Evolutionary conservation across 2,888 invertebrate genomes (phyloP).

Genomic region (Pollenia labialis): DNA sequence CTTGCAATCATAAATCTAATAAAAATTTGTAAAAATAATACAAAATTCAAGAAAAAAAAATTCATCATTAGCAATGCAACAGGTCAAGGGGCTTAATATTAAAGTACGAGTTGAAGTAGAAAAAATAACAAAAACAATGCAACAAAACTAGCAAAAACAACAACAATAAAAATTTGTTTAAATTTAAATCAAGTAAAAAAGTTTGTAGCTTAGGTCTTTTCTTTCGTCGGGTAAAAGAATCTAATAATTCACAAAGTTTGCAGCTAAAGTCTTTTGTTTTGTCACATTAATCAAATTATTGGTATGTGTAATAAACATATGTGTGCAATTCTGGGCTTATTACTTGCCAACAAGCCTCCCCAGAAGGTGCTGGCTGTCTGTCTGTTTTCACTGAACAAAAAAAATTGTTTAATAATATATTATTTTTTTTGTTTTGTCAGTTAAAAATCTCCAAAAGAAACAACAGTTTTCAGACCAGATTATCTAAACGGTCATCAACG

Average conservation of each 20-base stretch:
- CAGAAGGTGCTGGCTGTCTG: conserved; percentile 44
- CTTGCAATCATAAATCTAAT: conserved; percentile 67
- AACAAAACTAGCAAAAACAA: conserved; percentile 19
- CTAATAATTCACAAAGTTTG: conserved; percentile 28
- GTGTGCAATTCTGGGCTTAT: conserved; percentile 1
- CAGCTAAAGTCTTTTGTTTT: conserved; percentile 63
- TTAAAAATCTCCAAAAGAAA: conserved; percentile 33
- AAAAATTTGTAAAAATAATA: conserved; percentile 19
- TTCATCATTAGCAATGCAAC: conserved; percentile 71
- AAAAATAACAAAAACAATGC: conserved; percentile 31
- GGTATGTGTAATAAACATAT: neutral
- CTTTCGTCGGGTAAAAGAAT: conserved; percentile 2
- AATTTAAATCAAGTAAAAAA: conserved; percentile 21
- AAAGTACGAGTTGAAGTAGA: conserved; percentile 12
- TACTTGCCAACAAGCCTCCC: conserved; percentile 33
- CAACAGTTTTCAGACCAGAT: conserved; percentile 65
- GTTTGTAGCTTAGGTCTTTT: conserved; percentile 52
- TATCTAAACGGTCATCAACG: conserved; percentile 68
- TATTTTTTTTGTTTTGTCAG: too few relatives aligned
- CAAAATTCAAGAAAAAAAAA: conserved; percentile 13
- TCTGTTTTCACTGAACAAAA: conserved; percentile 30
- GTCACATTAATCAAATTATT: conserved; percentile 61
- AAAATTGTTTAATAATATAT: neutral
- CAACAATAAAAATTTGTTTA: conserved; percentile 4
- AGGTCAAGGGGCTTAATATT: conserved; percentile 69